Conservation (phyloP, 2,113 vertebrate genomes). For the Istiophorus platypterus region DNA sequence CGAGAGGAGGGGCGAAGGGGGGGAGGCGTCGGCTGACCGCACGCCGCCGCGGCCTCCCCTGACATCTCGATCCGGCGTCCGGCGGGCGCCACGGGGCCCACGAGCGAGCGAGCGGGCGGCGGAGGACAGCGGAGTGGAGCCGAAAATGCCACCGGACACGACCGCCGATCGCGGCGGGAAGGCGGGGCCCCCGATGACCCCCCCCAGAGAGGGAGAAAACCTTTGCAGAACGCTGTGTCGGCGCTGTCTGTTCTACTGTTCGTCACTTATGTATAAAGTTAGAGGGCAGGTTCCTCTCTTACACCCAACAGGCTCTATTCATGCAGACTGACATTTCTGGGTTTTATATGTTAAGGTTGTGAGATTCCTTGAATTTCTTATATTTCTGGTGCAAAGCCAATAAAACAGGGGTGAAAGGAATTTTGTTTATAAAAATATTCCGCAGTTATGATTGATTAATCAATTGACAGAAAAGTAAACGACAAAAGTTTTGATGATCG, state of each 20-base stretch:
- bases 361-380: background rate
- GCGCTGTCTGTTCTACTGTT: background rate
- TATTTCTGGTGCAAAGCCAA: too few species aligned
- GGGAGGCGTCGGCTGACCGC: constrained; percentile 57
- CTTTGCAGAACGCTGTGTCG: background rate
- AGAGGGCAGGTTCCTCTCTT: background rate
- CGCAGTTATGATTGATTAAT: too few species aligned
- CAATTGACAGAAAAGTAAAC: too few species aligned
- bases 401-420: too few species aligned
- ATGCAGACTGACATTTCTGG: background rate
- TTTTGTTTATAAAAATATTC: too few species aligned
- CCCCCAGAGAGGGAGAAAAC: constrained; percentile 2
- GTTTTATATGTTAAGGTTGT: too few species aligned
- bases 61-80: constrained; percentile 48
- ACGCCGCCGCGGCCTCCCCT: constrained; percentile 43
- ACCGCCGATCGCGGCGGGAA: too few species aligned
- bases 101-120: too few species aligned
- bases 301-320: background rate
- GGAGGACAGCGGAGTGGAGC: too few species aligned
- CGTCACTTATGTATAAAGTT: background rate
- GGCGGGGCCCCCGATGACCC: too few species aligned
- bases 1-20: background rate
- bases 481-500: background rate
- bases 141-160: too few species aligned
- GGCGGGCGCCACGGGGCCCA: too few species aligned